phyloP scores from a whole-genome alignment of 2,888 invertebrate genomes.

The Rhagophthalmus giganteus region DNA sequence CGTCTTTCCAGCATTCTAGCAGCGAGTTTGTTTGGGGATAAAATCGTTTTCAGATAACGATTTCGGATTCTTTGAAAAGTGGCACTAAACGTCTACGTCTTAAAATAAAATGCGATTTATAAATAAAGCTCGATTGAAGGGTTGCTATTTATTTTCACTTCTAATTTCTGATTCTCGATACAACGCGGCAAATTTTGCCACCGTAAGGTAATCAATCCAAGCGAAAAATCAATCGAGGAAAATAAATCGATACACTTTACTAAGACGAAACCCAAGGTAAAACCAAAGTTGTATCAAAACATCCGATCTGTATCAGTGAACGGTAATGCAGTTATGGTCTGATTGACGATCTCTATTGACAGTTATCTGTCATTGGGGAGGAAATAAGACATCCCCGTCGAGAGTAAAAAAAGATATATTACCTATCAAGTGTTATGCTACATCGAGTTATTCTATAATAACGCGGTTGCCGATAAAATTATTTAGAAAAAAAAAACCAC shows the following conservation, averaged over 20 bases:
- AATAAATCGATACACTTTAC: too few relatives aligned
- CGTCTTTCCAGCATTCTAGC: constrained; percentile 26
- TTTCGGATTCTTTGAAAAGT: constrained; percentile 2
- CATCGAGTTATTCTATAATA: too few relatives aligned
- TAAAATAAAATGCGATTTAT: neutral
- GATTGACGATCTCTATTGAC: constrained; percentile 52
- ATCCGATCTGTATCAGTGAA: constrained; percentile 26
- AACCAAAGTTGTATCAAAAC: constrained; percentile 1
- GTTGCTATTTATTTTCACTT: too few relatives aligned
- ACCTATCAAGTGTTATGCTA: neutral
- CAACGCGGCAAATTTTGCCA: too few relatives aligned
- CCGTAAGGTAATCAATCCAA: too few relatives aligned
- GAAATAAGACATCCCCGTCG: constrained; percentile 32
- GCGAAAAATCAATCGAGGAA: too few relatives aligned
- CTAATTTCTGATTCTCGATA: too few relatives aligned
- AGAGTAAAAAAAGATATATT: constrained; percentile 8
- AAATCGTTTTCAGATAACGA: constrained; percentile 7
- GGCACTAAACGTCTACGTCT: too few relatives aligned
- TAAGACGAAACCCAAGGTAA: neutral
- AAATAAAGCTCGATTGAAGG: too few relatives aligned
- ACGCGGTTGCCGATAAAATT: too few relatives aligned
- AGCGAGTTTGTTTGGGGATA: constrained; percentile 7
- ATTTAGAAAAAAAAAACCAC: too few relatives aligned
- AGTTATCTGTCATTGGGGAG: constrained; percentile 53
- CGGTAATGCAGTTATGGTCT: constrained; percentile 48